Evolutionary conservation across 1,140 invertebrate genomes (phyloP), one percentile per base, ranked within the genome.

Genomic region (Zaprionus gabonicus): DNA sequence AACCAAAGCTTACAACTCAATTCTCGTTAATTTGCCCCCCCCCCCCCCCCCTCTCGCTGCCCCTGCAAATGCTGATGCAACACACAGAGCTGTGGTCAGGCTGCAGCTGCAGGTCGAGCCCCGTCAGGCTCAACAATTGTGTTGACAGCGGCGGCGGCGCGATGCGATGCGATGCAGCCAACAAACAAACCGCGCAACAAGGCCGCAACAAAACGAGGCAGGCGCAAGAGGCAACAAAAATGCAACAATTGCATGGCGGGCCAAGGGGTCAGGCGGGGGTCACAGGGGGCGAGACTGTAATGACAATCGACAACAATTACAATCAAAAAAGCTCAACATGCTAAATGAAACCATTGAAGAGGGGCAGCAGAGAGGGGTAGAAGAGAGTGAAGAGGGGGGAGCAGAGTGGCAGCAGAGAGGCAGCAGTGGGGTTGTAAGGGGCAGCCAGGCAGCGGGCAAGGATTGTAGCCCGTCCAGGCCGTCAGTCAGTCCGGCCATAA

Each of bases 251-350:
- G 59, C 65, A 46, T 28, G 25, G 23, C 38, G 23, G n/a, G 17
- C 53, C 25, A 36, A 28, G 36, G 13, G 13, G 3, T 34, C 38
- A 3, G 15, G 12, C 10, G 23, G 6, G 7, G 41, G 12, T 28
- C 27, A 46, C 10, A 5, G 31, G 41, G 2, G 25, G 56, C 12
- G 1, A 9, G 10, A 5, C 75, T 71, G 85, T 90, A 88, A 88
- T 88, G 84, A 88, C 84, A 88, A 88, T 88, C 84, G 85, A 88
- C 85, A 88, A 88, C 84, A 88, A 88, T 88, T 88, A 88, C 85
- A 90, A 88, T 88, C 85, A 88, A 84, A 88, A 88, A 85, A 90
- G 81, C 78, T 68, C 68, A 65, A 75, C 67, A 72, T 73, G 78
- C 78, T 77, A 88, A 87, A 84, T 87, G 71, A 69, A 78, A 65